phyloP scores from a whole-genome alignment of 2,888 invertebrate genomes.

The Polydrusus pterygomalis region DNA sequence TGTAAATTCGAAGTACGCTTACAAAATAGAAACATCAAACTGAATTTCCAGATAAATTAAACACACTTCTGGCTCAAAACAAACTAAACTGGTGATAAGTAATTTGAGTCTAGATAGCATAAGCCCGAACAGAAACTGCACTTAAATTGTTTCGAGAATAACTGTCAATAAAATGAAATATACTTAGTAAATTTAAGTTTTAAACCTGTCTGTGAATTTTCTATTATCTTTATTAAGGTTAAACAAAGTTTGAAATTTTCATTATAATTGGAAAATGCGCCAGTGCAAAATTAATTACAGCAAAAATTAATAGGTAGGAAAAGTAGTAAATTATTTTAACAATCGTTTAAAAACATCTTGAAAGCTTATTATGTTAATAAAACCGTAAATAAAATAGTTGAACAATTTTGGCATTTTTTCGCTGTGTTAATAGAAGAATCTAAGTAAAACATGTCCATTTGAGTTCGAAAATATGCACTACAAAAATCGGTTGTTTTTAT shows the following conservation, averaged over 20 bases:
- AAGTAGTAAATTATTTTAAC: no score
- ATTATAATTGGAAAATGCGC: no score
- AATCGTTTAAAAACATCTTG: no score
- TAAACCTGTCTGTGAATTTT: constrained; percentile 15
- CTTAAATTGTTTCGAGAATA: constrained; percentile 43
- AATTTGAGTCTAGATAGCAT: constrained; percentile 49
- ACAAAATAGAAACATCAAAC: constrained; percentile 27
- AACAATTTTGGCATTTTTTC: no score
- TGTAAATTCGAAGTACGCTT: not conserved
- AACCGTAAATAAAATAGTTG: no score
- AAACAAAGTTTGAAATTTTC: not conserved
- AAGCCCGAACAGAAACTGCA: constrained; percentile 40
- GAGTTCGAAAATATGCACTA: no score
- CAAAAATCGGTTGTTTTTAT: no score
- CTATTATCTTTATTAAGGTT: not conserved
- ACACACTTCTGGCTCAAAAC: constrained; percentile 22
- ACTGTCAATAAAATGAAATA: constrained; percentile 51
- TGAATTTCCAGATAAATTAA: constrained; percentile 5
- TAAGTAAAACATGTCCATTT: no score
- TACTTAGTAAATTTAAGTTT: constrained; percentile 36
- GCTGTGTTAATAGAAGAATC: no score
- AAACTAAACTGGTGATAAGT: constrained; percentile 37
- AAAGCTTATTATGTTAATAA: no score
- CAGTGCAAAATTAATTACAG: no score
- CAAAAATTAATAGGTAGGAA: no score